These are phyloP conservation scores for Batillaria attramentaria DNA, from an alignment of 1,140 invertebrate species.

Conservation along the genomic window DNA sequence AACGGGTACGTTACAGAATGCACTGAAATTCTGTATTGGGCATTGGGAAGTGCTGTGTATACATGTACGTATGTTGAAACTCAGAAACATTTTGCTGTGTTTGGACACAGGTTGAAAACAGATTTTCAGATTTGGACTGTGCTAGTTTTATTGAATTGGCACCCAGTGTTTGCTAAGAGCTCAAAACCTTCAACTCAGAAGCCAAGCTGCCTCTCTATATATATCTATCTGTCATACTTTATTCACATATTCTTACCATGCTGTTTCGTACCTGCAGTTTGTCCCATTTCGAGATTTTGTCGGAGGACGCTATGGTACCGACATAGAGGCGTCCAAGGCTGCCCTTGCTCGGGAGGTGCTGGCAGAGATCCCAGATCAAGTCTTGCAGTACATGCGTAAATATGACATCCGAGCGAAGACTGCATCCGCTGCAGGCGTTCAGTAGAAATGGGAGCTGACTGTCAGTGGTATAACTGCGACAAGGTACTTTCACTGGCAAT, in stretches of 20 bases:
- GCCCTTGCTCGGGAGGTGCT: conserved; percentile 77
- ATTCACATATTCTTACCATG: not conserved
- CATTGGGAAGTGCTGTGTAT: not conserved
- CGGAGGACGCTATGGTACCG: conserved; percentile 44
- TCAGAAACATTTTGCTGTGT: too few relatives aligned
- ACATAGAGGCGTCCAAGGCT: conserved; percentile 57
- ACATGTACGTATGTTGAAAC: not conserved
- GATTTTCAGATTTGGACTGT: too few relatives aligned
- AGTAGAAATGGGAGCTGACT: not conserved
- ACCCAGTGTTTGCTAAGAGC: too few relatives aligned
- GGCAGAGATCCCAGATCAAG: conserved; percentile 77
- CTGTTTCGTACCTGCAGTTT: conserved; percentile 70
- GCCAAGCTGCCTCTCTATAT: too few relatives aligned
- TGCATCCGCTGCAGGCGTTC: not conserved
- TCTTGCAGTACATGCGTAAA: conserved; percentile 77
- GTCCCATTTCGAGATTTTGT: conserved; percentile 75
- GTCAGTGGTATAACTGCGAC: too few relatives aligned
- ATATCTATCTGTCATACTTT: not conserved
- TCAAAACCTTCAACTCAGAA: not conserved
- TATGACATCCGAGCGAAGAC: conserved; percentile 72
- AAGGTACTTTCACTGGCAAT: too few relatives aligned
- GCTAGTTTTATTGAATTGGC: too few relatives aligned
- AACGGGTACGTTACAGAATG: too few relatives aligned
- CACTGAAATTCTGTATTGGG: not conserved
- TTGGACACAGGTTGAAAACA: too few relatives aligned